phyloP scores from a whole-genome alignment of 1,140 invertebrate genomes.

The Tribolium castaneum region DNA sequence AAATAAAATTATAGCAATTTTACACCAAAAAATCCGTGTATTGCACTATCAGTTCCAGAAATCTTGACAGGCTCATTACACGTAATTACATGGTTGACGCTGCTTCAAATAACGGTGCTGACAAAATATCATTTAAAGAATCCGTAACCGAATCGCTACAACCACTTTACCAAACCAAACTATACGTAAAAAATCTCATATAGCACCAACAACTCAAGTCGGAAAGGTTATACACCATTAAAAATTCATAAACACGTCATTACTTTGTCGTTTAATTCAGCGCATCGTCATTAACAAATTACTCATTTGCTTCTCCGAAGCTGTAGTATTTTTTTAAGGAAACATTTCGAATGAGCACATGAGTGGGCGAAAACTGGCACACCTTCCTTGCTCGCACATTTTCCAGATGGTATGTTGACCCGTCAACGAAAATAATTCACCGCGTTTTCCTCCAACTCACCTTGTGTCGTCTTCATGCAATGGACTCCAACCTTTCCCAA shows the following conservation, averaged over 20 bases:
- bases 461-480: slow-evolving; percentile 94
- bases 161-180: background rate
- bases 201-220: background rate
- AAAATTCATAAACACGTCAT: slow-evolving; percentile 9
- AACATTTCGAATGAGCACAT: background rate
- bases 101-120: background rate
- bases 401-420: background rate
- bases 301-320: background rate
- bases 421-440: slow-evolving; percentile 2
- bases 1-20: background rate
- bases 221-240: background rate
- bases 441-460: slow-evolving; percentile 64
- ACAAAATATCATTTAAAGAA: slow-evolving; percentile 31
- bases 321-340: background rate
- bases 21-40: background rate
- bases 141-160: background rate
- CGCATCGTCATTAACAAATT: background rate
- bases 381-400: background rate
- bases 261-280: background rate
- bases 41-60: background rate
- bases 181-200: background rate
- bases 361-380: slow-evolving; percentile 12
- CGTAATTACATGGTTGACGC: background rate
- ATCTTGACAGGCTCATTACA: slow-evolving; percentile 2
- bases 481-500: slow-evolving; percentile 91